Base-by-base conservation (phyloP, 2,888 invertebrate genomes). In the Nezara viridula region DNA sequence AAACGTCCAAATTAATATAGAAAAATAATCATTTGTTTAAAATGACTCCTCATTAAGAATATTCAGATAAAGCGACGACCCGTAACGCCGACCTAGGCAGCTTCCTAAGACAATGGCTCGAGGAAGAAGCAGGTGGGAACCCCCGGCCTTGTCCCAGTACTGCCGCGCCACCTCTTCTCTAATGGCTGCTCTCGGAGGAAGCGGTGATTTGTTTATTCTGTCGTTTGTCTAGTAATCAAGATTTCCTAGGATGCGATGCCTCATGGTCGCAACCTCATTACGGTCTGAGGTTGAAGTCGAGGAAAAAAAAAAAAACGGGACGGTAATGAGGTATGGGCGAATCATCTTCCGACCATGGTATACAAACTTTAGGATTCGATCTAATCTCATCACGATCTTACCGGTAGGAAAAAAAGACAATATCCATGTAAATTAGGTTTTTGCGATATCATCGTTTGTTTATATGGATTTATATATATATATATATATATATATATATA, bases 231-330 rank as follows among this genome's bases (percentile, higher is more conserved):
- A 44, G 81, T 81, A 81, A 81, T 81, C 44, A 47, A 44, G 81
- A 81, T 81, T 44, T 81, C 81, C 44, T 44, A 81, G 81, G 81
- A 44, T 81, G 81, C 44, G 81, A 81, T 81, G 40, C 44, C 81
- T 81, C 81, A 81, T 81, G 81, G 81, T 14, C 81, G n/a, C 81
- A 81, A 44, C 81, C 81, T 37, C 81, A 81, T 81, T 81, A 81
- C 40, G 24, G 12, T 14, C n/a, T 81, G 44, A 81, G 44, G 44
- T 81, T 47, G n/a, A 81, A 81, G 81, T n/a, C n/a, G 32, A 81
- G 81, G 44, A 66, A 16, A 27, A 66, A n/a, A n/a, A n/a, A 81
- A 37, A 37, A 37, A 73, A 73, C 60, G 27, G 66, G 5, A 37
- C 19, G 37, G 21, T 73, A 73, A 73, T 73, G 66, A 37, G 66